Evolutionary conservation across 2,797 vertebrate genomes (phyloP), one percentile per base, ranked within the genome.

Genomic region (Chromobotia macracanthus): DNA sequence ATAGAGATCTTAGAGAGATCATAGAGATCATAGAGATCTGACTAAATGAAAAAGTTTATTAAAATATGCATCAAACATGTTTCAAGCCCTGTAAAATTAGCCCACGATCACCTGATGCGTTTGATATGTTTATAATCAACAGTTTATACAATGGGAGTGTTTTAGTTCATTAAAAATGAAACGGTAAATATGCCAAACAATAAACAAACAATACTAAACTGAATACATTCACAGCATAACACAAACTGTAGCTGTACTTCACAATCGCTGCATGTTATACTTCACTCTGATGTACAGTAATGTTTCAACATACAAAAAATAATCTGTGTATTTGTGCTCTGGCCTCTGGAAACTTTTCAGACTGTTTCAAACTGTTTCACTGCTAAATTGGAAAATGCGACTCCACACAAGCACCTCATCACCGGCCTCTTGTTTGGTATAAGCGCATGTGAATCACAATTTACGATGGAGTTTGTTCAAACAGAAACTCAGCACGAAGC

Each of bases 381-480:
- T 44, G 10, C 16, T 15, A 53, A 19, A 58, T 21, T 5, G 16
- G 16, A 64, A 64, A 15, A 1, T 25, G 19, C 4, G 6, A 38
- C 68, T 58, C 31, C 8, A 28, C 65, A 80, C 71, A 63, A 68
- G 44, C 65, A 68, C 28, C 66, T 70, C 76, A 79, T 71, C 76
- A 70, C 58, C 15, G 38, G 44, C 46, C 56, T 79, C 76, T 71
- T 79, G 55, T 79, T 56, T 79, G 67, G 3, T 9, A 63, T 35
- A 44, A 50, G 74, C 15, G 48, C 41, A 31, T 13, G 16, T 55
- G 68, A 79, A 48, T 79, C 77, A 72, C 35, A 48, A 65, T 55
- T 44, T 38, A 64, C 2, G 1, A 38, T 56, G 53, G 63, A 79
- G 35, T 25, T 64, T 38, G 3, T 44, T 72, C 15, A 72, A 51